Percentiles rank a stretch among this genome's conserved stretches.
phyloP scores from a whole-genome alignment of 2,888 invertebrate genomes.

The Synanthedon tipuliformis region DNA sequence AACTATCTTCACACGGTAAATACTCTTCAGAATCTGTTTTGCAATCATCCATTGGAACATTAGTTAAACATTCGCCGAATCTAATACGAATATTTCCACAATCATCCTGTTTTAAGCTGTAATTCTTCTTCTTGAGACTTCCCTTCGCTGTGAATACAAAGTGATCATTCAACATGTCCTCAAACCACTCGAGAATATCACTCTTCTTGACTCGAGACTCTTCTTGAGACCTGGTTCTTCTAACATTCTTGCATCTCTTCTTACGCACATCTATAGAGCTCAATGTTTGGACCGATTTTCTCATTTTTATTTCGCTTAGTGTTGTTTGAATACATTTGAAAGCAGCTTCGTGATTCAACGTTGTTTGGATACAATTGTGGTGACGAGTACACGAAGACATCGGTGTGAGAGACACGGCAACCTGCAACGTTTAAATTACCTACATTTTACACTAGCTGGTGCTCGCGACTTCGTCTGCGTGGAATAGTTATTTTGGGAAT shows the following conservation, averaged over 20 bases:
- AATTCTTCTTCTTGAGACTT: conserved; percentile 6
- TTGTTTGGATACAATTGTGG: conserved; percentile 11
- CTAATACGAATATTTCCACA: not conserved
- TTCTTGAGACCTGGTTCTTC: conserved; percentile 30
- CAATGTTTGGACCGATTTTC: conserved; percentile 23
- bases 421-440: conserved; percentile 29
- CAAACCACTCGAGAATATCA: conserved; percentile 19
- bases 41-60: conserved; percentile 1
- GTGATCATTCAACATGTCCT: conserved; percentile 13
- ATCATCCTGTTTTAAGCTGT: conserved; percentile 10
- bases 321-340: conserved; percentile 18
- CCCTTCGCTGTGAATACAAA: not conserved
- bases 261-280: conserved; percentile 18
- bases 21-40: conserved; percentile 1
- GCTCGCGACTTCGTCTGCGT: no score
- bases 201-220: conserved; percentile 16
- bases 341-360: not conserved
- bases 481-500: no score
- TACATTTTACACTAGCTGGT: no score
- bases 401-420: conserved; percentile 31
- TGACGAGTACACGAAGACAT: conserved; percentile 13
- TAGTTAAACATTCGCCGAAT: conserved; percentile 3
- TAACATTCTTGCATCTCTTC: conserved; percentile 7
- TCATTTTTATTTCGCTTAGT: conserved; percentile 6
- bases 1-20: conserved; percentile 4